Conservation (phyloP, 2,113 vertebrate genomes). For the Peromyscus leucopus region DNA sequence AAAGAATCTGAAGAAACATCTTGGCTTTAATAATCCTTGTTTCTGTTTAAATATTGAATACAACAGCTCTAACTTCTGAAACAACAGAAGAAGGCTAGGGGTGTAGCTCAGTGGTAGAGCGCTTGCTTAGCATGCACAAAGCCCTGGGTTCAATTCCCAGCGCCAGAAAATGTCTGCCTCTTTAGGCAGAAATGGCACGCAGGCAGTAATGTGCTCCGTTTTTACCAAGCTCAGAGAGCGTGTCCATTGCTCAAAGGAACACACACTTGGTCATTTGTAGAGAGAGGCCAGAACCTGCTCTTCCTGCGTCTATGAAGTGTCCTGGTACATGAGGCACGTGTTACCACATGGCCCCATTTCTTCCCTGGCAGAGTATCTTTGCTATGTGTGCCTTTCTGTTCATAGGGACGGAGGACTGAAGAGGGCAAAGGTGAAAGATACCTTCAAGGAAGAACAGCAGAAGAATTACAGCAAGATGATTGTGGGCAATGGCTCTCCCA, state of each 20-base stretch:
- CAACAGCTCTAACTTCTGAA: background rate
- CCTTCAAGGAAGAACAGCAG: conserved; percentile 94
- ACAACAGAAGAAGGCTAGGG: background rate
- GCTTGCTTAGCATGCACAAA: too few relatives aligned
- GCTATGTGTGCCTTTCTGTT: conserved; percentile 51
- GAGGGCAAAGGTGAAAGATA: conserved; percentile 94
- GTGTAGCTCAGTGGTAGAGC: background rate
- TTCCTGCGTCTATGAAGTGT: rapidly evolving
- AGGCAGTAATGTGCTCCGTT: background rate
- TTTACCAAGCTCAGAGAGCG: background rate
- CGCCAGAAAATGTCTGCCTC: background rate
- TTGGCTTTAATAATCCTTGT: conserved; percentile 35
- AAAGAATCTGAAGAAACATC: background rate
- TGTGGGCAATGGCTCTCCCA: conserved; percentile 85
- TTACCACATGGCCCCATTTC: background rate
- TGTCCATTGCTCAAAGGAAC: background rate
- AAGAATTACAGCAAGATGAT: conserved; percentile 97
- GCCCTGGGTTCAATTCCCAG: background rate
- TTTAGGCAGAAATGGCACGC: background rate
- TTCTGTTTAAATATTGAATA: conserved; percentile 13
- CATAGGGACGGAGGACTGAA: conserved; percentile 97
- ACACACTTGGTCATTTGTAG: background rate
- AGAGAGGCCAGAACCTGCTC: background rate
- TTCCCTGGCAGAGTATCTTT: background rate
- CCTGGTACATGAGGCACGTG: rapidly evolving